Percentiles rank a stretch among this genome's conserved stretches.
Conservation (phyloP, 2,797 vertebrate genomes). For the Sciurus carolinensis region DNA sequence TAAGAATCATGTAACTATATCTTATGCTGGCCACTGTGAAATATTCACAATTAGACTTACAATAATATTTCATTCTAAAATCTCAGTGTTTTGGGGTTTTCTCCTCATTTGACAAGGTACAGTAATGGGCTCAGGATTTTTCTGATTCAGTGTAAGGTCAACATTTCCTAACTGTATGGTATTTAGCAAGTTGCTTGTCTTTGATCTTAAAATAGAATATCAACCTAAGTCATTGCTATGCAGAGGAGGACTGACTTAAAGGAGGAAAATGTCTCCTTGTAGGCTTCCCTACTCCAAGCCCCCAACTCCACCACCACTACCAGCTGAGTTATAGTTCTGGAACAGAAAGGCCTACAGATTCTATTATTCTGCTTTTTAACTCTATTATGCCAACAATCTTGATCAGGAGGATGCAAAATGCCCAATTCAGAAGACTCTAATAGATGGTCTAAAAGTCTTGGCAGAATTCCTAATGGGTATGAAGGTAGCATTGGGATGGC, state of each 20-base stretch:
- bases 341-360: not conserved
- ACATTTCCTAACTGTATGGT: not conserved
- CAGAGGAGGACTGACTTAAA: not conserved
- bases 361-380: not conserved
- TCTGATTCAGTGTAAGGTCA: not conserved
- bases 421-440: not conserved
- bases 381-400: not conserved
- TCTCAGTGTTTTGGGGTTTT: not conserved
- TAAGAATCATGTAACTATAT: not conserved
- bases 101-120: not conserved
- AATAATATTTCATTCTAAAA: not conserved
- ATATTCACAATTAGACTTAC: not conserved
- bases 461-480: not conserved
- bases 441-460: not conserved
- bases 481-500: accelerated
- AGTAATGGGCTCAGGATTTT: too few species aligned
- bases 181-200: not conserved
- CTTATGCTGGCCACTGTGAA: not conserved
- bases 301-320: not conserved
- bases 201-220: not conserved
- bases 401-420: not conserved
- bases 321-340: not conserved
- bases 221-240: not conserved
- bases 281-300: not conserved
- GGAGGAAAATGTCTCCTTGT: accelerated